Conservation (phyloP, 2,797 vertebrate genomes). For the Threskiornis aethiopicus region DNA sequence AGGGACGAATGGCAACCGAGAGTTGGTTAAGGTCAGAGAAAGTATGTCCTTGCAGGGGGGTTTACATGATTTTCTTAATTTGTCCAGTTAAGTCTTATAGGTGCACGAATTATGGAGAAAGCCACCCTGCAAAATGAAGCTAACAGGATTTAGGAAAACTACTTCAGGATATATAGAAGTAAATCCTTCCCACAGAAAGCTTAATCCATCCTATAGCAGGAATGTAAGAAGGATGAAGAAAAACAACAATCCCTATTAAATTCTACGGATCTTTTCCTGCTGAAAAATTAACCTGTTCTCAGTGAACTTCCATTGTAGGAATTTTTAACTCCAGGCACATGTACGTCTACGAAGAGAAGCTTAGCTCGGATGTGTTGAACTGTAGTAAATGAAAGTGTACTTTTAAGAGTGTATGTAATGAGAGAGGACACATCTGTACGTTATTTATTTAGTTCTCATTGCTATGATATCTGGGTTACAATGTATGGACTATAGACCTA, state of each 20-base stretch:
- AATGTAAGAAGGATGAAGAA: neutral
- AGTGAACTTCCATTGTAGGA: neutral
- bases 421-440: neutral
- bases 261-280: neutral
- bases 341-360: neutral
- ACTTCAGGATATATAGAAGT: neutral
- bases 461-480: neutral
- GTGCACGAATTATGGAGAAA: neutral
- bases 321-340: neutral
- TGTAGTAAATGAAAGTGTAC: neutral
- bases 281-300: neutral
- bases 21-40: constrained; percentile 1
- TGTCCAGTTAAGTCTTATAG: neutral
- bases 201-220: neutral
- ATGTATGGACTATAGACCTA: neutral
- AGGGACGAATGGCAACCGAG: neutral
- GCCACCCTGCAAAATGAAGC: neutral
- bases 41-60: neutral
- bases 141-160: neutral
- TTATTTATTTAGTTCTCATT: neutral
- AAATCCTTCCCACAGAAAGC: neutral
- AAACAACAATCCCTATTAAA: neutral
- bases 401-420: neutral
- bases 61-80: neutral
- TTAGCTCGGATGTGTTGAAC: neutral